Percentiles rank a stretch among this genome's conserved stretches.
phyloP scores from a whole-genome alignment of 2,888 invertebrate species.

The Arge pagana region DNA sequence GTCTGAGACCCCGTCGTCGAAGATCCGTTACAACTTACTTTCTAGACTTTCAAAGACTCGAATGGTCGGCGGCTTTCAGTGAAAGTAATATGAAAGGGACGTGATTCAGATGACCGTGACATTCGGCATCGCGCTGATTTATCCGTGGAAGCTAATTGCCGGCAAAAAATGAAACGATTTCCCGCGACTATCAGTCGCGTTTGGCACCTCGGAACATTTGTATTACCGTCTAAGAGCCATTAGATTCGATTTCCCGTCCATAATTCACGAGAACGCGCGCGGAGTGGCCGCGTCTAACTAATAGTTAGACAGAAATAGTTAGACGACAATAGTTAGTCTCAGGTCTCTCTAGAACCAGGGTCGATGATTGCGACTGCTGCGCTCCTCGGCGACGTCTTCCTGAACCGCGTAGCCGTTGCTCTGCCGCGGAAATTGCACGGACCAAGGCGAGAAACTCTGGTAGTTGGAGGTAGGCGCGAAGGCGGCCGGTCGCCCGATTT shows the following conservation, averaged over 20 bases:
- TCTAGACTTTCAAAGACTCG: conserved; percentile 50
- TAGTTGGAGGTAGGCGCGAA: background rate
- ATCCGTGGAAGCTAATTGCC: background rate
- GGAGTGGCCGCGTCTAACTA: no score
- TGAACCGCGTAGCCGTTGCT: background rate
- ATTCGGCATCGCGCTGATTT: conserved; percentile 27
- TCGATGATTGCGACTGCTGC: no score
- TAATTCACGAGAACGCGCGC: no score
- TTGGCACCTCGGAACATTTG: no score
- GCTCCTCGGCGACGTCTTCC: conserved; percentile 7
- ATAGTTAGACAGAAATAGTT: no score
- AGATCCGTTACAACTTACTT: conserved; percentile 34
- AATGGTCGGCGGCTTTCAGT: conserved; percentile 47
- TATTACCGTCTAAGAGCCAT: no score
- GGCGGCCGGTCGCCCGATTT: background rate
- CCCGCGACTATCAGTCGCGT: no score
- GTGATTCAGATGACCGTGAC: conserved; percentile 39
- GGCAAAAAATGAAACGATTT: no score
- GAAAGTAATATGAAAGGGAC: conserved; percentile 45
- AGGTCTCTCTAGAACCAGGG: no score
- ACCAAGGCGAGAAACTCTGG: background rate
- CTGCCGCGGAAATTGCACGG: background rate
- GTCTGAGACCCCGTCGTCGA: no score
- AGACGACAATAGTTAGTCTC: no score
- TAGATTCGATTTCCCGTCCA: no score